These are phyloP conservation scores for Drosophila subquinaria DNA, from an alignment of 2,888 invertebrate species.

Conservation along the genomic window DNA sequence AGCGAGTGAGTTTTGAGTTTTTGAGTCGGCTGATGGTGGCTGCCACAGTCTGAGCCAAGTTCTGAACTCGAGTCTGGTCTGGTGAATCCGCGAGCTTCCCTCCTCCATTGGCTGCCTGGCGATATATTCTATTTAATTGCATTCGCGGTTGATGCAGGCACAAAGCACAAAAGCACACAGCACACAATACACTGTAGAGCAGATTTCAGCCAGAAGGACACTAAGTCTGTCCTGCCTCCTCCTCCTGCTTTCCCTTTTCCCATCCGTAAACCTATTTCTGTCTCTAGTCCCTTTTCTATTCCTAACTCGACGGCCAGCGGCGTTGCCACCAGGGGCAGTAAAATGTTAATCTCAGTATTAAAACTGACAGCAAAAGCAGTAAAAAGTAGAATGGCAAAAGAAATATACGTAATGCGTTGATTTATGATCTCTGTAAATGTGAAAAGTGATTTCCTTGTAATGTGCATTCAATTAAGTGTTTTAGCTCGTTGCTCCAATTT, in stretches of 20 bases:
- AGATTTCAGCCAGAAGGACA: constrained; percentile 47
- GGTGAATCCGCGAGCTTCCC: constrained; percentile 12
- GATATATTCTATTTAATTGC: constrained; percentile 81
- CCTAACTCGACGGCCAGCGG: constrained; percentile 23
- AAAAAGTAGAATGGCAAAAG: constrained; percentile 39
- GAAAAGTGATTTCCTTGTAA: constrained; percentile 10
- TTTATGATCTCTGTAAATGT: constrained; percentile 54
- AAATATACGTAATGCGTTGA: constrained; percentile 51
- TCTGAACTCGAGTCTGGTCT: constrained; percentile 21
- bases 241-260: neutral
- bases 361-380: constrained; percentile 52
- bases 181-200: constrained; percentile 21
- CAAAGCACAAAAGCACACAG: constrained; percentile 37
- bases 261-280: neutral
- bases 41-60: constrained; percentile 26
- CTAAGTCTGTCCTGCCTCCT: constrained; percentile 50
- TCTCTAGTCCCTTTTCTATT: neutral
- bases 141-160: constrained; percentile 60
- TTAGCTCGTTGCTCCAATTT: neutral
- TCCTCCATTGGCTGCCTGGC: constrained; percentile 36
- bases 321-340: constrained; percentile 18
- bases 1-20: constrained; percentile 73
- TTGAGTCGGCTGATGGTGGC: constrained; percentile 28
- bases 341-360: constrained; percentile 69
- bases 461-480: constrained; percentile 26